These are phyloP conservation scores for Thryonomys swinderianus DNA, from an alignment of 2,113 vertebrate species.

Conservation along the genomic window DNA sequence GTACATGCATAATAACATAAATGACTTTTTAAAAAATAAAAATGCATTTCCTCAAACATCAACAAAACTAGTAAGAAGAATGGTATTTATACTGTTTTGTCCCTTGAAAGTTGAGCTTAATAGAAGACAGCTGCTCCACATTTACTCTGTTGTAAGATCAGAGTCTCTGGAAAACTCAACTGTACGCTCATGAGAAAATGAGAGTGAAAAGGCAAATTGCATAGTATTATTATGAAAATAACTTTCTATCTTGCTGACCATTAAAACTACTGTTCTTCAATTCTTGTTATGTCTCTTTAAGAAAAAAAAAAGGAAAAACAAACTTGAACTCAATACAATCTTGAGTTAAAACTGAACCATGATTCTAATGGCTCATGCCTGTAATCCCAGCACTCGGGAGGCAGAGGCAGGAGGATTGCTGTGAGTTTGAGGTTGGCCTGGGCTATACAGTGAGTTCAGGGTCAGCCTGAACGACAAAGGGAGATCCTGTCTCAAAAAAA, in stretches of 20 bases:
- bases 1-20: not conserved
- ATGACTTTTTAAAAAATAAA: not conserved
- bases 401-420: too few species aligned
- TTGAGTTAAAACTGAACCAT: constrained; percentile 15
- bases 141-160: not conserved
- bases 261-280: not conserved
- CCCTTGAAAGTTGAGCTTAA: constrained; percentile 56
- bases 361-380: too few species aligned
- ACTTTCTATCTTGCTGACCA: not conserved
- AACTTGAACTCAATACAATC: not conserved
- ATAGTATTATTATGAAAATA: not conserved
- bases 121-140: constrained; percentile 45
- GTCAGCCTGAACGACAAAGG: too few species aligned
- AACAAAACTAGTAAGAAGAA: constrained; percentile 9
- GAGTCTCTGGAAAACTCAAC: constrained; percentile 11
- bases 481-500: too few species aligned
- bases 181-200: not conserved
- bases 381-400: too few species aligned
- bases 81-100: constrained; percentile 41
- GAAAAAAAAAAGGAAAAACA: not conserved
- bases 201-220: constrained; percentile 19
- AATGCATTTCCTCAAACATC: constrained; percentile 43
- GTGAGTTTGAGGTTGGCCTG: too few species aligned
- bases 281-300: not conserved
- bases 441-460: too few species aligned